Percentiles rank a stretch among this genome's conserved stretches.
Evolutionary conservation across 2,888 invertebrate genomes (phyloP).

Genomic region (Dicyrtoma fusca): DNA sequence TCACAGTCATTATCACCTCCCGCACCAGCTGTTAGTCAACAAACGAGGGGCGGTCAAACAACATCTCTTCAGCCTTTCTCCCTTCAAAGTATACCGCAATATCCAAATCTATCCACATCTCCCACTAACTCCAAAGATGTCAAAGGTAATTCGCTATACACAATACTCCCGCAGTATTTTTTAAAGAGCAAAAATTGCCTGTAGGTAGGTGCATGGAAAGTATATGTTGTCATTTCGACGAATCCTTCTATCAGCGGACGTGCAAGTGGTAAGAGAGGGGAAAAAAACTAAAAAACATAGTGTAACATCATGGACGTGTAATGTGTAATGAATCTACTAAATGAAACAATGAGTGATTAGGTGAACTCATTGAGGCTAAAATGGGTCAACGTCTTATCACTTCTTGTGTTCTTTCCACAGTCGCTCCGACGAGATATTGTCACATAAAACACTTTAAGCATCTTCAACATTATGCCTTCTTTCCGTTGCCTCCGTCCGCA

Average conservation of each 20-base stretch:
- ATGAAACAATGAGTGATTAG: conserved; percentile 12
- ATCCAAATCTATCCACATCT: conserved; percentile 34
- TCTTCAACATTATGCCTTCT: no score
- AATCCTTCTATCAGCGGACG: no score
- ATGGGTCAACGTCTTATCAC: conserved; percentile 31
- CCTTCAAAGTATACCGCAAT: conserved; percentile 29
- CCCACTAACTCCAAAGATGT: conserved; percentile 43
- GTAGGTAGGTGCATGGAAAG: not conserved
- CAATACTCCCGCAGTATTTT: not conserved
- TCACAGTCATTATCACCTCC: conserved; percentile 35
- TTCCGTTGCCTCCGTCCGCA: not conserved
- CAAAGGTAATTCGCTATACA: conserved; percentile 42
- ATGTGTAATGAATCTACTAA: not conserved
- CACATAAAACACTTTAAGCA: no score
- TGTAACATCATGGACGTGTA: not conserved
- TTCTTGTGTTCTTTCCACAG: not conserved
- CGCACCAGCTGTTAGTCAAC: conserved; percentile 20
- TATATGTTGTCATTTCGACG: not conserved
- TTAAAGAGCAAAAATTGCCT: no score
- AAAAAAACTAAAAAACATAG: no score
- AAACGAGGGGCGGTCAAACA: conserved; percentile 26
- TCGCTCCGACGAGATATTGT: no score
- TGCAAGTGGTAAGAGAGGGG: no score
- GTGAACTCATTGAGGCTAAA: conserved; percentile 14
- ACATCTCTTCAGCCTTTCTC: conserved; percentile 31